Conservation (phyloP, 2,888 invertebrate genomes). For the Cosmia pyralina region DNA sequence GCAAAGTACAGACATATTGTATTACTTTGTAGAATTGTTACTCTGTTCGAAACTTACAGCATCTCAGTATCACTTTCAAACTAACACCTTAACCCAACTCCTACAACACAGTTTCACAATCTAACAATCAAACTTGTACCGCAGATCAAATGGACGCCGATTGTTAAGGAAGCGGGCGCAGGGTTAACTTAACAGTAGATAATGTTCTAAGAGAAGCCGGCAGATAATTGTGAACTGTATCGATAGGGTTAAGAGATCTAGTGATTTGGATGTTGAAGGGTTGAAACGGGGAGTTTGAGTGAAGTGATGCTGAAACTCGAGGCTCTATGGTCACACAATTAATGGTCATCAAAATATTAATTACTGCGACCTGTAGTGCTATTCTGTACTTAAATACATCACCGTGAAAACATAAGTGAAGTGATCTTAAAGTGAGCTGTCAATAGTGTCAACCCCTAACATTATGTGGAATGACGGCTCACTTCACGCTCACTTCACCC, state of each 20-base stretch:
- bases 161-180: conserved; percentile 39
- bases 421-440: too few relatives aligned
- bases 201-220: conserved; percentile 20
- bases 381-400: too few relatives aligned
- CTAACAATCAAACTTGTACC: conserved; percentile 50
- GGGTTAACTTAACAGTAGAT: conserved; percentile 49
- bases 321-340: background rate
- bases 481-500: too few relatives aligned
- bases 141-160: conserved; percentile 48
- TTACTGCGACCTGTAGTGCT: too few relatives aligned
- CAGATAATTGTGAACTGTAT: conserved; percentile 42
- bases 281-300: background rate
- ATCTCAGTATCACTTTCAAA: conserved; percentile 27
- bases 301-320: background rate
- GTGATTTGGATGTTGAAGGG: conserved; percentile 6
- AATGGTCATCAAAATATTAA: too few relatives aligned
- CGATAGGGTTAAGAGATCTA: conserved; percentile 27
- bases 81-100: conserved; percentile 18
- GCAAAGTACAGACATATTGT: background rate
- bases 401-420: too few relatives aligned
- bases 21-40: background rate
- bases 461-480: too few relatives aligned
- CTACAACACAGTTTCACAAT: conserved; percentile 26
- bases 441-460: too few relatives aligned
- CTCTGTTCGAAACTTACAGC: conserved; percentile 8